Conservation (phyloP, 1,140 invertebrate genomes). For the Ctenoplectra terminalis region DNA sequence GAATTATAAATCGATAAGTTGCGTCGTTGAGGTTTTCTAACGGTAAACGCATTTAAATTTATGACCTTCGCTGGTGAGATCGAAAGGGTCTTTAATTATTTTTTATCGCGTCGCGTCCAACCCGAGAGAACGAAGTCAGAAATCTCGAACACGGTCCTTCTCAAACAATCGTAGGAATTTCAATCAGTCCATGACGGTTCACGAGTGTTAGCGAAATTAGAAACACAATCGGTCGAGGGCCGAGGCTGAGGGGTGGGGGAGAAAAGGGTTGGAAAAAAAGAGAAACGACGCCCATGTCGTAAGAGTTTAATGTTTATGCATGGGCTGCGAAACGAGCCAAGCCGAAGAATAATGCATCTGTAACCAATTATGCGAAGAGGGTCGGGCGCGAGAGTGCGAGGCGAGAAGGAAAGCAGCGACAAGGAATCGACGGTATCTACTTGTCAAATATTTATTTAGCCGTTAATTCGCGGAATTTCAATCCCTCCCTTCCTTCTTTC, state of each 20-base stretch:
- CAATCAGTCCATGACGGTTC: conserved; percentile 37
- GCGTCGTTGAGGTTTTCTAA: conserved; percentile 35
- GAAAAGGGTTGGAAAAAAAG: neutral
- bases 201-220: conserved; percentile 47
- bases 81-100: conserved; percentile 20
- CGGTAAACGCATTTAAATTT: neutral
- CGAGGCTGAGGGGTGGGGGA: neutral
- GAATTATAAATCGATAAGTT: neutral
- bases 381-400: conserved; percentile 50
- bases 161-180: conserved; percentile 39
- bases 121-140: neutral
- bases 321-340: conserved; percentile 47
- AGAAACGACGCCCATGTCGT: conserved; percentile 28
- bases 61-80: neutral
- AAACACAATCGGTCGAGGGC: conserved; percentile 46
- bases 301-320: conserved; percentile 53
- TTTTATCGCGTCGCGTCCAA: conserved; percentile 14
- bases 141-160: conserved; percentile 9
- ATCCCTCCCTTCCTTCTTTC: conserved; percentile 9
- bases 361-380: conserved; percentile 44
- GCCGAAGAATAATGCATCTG: conserved; percentile 52
- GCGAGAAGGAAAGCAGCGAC: conserved; percentile 55
- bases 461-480: conserved; percentile 69
- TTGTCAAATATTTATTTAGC: conserved; percentile 70
- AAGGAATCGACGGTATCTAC: conserved; percentile 28